Percentiles rank a stretch among this genome's conserved stretches.
Evolutionary conservation across 1,140 invertebrate genomes (phyloP).

Genomic region (Drosophila kepulauana): DNA sequence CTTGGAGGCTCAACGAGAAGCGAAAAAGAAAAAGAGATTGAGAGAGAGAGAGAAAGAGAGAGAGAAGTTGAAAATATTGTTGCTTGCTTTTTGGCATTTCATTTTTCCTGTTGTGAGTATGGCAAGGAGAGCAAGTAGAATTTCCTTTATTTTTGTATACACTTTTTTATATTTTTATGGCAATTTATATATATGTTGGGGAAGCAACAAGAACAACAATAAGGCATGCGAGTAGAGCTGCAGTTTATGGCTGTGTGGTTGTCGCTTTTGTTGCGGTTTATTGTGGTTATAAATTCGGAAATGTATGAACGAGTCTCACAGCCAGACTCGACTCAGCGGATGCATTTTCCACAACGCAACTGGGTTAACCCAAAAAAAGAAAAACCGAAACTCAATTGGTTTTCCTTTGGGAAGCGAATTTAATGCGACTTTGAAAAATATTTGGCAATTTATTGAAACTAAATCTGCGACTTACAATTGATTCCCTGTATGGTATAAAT

Average conservation of each 20-base stretch:
- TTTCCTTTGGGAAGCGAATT: not conserved
- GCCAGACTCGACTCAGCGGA: not conserved
- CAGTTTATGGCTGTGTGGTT: constrained; percentile 46
- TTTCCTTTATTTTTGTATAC: constrained; percentile 22
- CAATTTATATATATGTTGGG: constrained; percentile 67
- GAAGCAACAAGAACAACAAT: constrained; percentile 23
- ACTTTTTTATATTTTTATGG: constrained; percentile 61
- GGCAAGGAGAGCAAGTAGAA: constrained; percentile 9
- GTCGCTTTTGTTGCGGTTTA: constrained; percentile 50
- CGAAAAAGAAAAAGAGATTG: not conserved
- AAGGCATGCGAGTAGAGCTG: constrained; percentile 17
- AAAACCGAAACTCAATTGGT: not conserved
- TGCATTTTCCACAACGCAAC: constrained; percentile 8
- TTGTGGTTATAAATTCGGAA: constrained; percentile 51
- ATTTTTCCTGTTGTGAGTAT: constrained; percentile 15
- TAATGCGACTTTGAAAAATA: constrained; percentile 8
- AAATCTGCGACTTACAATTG: not conserved
- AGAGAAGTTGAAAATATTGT: not conserved
- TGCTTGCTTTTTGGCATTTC: constrained; percentile 31
- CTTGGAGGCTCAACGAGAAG: constrained; percentile 20
- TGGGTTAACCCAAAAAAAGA: not conserved
- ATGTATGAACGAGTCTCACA: constrained; percentile 10
- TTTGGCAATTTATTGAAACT: not conserved
- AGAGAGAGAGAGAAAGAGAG: not conserved
- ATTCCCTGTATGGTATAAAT: not conserved